These are phyloP conservation scores for Parthenolecanium corni DNA, from an alignment of 2,888 invertebrate genomes.

Conservation along the genomic window DNA sequence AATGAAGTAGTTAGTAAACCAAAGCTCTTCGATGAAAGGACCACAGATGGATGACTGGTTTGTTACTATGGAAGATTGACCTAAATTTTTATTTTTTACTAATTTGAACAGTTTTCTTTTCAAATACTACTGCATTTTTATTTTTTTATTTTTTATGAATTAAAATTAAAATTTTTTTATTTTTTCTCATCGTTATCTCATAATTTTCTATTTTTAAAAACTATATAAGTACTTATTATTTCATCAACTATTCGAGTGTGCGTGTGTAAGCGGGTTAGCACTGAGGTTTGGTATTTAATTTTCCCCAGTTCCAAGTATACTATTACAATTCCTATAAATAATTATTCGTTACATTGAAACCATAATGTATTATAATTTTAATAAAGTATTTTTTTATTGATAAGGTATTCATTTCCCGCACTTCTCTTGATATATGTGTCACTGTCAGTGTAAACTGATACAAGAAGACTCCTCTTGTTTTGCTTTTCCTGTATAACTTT, in stretches of 20 bases:
- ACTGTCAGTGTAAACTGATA: no score
- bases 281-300: no score
- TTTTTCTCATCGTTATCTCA: background rate
- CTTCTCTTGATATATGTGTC: no score
- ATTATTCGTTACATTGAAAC: no score
- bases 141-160: background rate
- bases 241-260: background rate
- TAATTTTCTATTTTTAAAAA: background rate
- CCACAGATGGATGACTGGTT: slow-evolving; percentile 26
- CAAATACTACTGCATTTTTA: background rate
- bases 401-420: no score
- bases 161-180: background rate
- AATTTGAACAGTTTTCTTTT: background rate
- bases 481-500: no score
- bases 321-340: no score
- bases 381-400: no score
- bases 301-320: no score
- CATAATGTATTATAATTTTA: no score
- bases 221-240: background rate
- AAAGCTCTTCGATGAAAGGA: slow-evolving; percentile 8
- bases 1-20: slow-evolving; percentile 12
- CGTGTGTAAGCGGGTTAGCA: background rate
- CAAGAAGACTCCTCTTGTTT: no score
- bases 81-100: slow-evolving; percentile 1
- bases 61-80: background rate